phyloP scores from a whole-genome alignment of 37 sponge, comb jelly and placozoan genomes.

The Aplysina aerophoba region DNA sequence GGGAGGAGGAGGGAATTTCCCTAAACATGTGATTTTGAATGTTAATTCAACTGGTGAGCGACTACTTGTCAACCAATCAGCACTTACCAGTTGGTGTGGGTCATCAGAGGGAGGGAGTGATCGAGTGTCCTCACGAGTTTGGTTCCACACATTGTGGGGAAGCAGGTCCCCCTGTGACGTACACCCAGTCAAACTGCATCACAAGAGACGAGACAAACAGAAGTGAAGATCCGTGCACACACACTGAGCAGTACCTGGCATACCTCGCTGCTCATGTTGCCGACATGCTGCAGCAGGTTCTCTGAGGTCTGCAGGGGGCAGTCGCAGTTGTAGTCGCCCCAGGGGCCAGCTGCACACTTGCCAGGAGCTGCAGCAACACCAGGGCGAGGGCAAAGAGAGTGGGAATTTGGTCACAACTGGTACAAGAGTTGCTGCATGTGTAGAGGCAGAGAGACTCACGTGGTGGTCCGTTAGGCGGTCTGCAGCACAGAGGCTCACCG shows the following conservation, averaged over 20 bases:
- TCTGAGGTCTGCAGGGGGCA: slow-evolving; percentile 59
- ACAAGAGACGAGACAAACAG: too few relatives aligned
- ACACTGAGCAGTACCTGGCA: too few relatives aligned
- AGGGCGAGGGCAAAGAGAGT: too few relatives aligned
- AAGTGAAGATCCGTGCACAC: too few relatives aligned
- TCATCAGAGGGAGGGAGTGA: too few relatives aligned
- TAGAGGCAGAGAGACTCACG: slow-evolving; percentile 41
- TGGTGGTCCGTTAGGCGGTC: slow-evolving; percentile 65
- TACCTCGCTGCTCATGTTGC: slow-evolving; percentile 53
- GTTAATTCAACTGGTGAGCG: too few relatives aligned
- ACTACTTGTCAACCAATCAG: too few relatives aligned
- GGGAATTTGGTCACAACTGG: too few relatives aligned
- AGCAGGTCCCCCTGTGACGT: slow-evolving; percentile 97
- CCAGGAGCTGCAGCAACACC: slow-evolving; percentile 52
- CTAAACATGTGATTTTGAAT: too few relatives aligned
- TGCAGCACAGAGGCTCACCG: slow-evolving; percentile 93
- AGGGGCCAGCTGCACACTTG: slow-evolving; percentile 77
- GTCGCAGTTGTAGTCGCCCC: slow-evolving; percentile 95
- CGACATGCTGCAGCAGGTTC: slow-evolving; percentile 76
- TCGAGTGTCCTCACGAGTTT: slow-evolving; percentile 77
- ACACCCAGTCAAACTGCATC: slow-evolving; percentile 82
- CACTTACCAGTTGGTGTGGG: too few relatives aligned
- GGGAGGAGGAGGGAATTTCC: too few relatives aligned
- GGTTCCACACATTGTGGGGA: slow-evolving; percentile 97
- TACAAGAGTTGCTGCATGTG: too few relatives aligned